These are phyloP conservation scores for Plecotus auritus DNA, from an alignment of 2,113 vertebrate genomes.

Conservation along the genomic window DNA sequence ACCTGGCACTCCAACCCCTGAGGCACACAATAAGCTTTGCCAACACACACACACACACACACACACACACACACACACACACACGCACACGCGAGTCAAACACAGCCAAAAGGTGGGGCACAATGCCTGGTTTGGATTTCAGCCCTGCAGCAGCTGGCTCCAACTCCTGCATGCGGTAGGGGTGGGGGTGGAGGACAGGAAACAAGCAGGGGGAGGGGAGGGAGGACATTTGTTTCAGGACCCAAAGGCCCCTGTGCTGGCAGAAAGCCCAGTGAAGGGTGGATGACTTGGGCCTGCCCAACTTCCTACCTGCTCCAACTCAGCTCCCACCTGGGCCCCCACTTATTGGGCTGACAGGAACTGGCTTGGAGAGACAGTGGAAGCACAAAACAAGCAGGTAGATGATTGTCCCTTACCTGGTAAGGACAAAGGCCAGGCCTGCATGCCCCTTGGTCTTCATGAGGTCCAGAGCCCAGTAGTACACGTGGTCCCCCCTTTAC, in stretches of 20 bases:
- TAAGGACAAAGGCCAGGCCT: neutral
- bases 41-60: neutral
- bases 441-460: neutral
- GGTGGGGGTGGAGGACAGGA: conserved; percentile 38
- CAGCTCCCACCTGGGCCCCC: neutral
- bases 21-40: conserved; percentile 5
- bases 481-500: neutral
- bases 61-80: neutral
- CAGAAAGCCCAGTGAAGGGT: neutral
- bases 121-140: conserved; percentile 80
- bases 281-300: neutral
- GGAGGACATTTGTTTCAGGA: conserved; percentile 74
- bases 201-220: conserved; percentile 30
- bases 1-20: conserved; percentile 62
- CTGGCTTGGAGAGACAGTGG: neutral
- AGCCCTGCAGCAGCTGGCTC: conserved; percentile 76
- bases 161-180: conserved; percentile 66
- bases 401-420: neutral
- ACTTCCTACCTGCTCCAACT: neutral
- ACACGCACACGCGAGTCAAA: conserved; percentile 64
- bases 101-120: conserved; percentile 75
- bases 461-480: neutral
- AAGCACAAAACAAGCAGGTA: neutral
- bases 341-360: neutral
- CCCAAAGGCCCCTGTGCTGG: conserved; percentile 45